Base-by-base conservation (phyloP, 2,888 invertebrate genomes). In the Siphlonurus alternatus region DNA sequence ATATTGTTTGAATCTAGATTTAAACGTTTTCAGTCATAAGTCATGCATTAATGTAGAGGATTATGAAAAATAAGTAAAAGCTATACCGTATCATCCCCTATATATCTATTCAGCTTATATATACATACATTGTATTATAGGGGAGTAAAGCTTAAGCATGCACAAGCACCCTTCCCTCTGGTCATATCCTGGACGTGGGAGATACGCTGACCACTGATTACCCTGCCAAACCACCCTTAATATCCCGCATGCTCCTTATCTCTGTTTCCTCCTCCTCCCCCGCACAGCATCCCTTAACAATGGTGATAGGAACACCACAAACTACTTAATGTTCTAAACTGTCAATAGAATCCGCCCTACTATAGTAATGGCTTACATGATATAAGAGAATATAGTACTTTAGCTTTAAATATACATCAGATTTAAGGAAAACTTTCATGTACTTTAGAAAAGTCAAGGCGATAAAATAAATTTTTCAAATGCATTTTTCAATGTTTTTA, bases 1-100 rank as follows among this genome's bases (percentile, higher is more conserved):
- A 38, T 38, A 10, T 38, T 38, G 38, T 38, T 38, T 38, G 15
- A 15, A 38, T 38, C 38, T 38, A 38, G 38, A 38, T 38, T 38
- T 38, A 38, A 38, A 38, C 38, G 38, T 38, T 38, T 38, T 10
- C 15, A 15, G 19, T 56, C 56, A 56, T 56, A 56, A 56, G 56
- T 56, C 56, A 56, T 56, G 56, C 56, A 56, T 56, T 56, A 56
- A 56, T 56, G 56, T 56, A 22, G 56, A 56, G 56, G 56, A 56
- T 56, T 56, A 56, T 56, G 56, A 22, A 56, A 56, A 56, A 38
- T 38, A 38, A 38, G 38, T 15, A 38, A 38, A 38, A n/a, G 15
- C 38, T 38, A 10, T 5, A 15, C 15, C 5, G 15, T 10, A 38
- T 10, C 38, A 38, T 38, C 38, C 38, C 38, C 15, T 38, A 10